phyloP scores from a whole-genome alignment of 37 sponge, comb jelly and placozoan species.

The Haliclona indistincta region DNA sequence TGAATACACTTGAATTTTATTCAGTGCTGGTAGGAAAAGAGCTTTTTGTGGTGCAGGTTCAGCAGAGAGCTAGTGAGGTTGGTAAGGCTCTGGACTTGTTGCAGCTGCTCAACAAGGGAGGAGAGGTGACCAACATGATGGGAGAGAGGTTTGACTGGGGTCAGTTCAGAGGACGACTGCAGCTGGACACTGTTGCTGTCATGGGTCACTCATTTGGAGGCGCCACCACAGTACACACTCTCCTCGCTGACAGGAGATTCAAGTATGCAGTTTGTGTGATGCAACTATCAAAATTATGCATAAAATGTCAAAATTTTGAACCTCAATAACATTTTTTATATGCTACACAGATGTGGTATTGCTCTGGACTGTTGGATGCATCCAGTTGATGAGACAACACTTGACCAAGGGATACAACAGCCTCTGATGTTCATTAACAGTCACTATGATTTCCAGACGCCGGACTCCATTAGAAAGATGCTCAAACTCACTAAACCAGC shows the following conservation, averaged over 20 bases:
- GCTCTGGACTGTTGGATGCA: slow-evolving; percentile 71
- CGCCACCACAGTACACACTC: slow-evolving; percentile 55
- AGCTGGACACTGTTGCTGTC: slow-evolving; percentile 43
- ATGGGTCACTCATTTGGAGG: slow-evolving; percentile 86
- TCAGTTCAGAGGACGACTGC: slow-evolving; percentile 62
- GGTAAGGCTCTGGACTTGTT: slow-evolving; percentile 48
- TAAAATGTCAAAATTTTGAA: too few relatives aligned
- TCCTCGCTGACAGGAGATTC: slow-evolving; percentile 63
- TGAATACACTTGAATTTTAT: too few relatives aligned
- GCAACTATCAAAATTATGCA: too few relatives aligned
- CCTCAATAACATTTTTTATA: too few relatives aligned
- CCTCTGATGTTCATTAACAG: slow-evolving; percentile 80
- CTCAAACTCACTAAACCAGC: too few relatives aligned
- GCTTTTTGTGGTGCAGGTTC: slow-evolving; percentile 16
- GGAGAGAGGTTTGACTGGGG: slow-evolving; percentile 33
- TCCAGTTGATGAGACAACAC: slow-evolving; percentile 51
- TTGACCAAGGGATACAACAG: slow-evolving; percentile 23
- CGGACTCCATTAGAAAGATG: slow-evolving; percentile 48
- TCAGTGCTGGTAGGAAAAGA: not conserved
- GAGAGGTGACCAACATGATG: slow-evolving; percentile 36
- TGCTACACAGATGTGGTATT: slow-evolving; percentile 84
- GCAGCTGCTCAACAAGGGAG: slow-evolving; percentile 40
- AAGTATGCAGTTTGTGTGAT: slow-evolving; percentile 40
- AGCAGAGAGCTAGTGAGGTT: slow-evolving; percentile 32
- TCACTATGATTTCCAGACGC: slow-evolving; percentile 53